A percentile compares a stretch with the other conserved stretches of the same genome.
Evolutionary conservation across 2,888 invertebrate species (phyloP).

Genomic region (Antheraea assamensis): DNA sequence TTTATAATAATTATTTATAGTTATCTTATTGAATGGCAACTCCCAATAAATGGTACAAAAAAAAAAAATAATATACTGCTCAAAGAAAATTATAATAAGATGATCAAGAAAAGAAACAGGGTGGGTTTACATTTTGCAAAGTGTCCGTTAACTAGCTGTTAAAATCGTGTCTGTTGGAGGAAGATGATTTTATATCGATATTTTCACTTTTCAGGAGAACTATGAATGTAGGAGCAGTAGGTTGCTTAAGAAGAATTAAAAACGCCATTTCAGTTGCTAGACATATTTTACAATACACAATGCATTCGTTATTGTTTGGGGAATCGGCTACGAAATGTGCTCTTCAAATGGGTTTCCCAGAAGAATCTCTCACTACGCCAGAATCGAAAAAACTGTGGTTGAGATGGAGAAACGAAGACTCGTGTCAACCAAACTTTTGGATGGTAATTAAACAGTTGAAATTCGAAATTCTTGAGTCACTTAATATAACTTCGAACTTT

Average conservation of each 20-base stretch:
- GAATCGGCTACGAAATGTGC: slow-evolving; percentile 96
- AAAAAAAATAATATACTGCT: background rate
- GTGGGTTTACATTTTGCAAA: background rate
- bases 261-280: slow-evolving; percentile 95
- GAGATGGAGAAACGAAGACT: slow-evolving; percentile 87
- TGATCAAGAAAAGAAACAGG: background rate
- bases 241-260: slow-evolving; percentile 90
- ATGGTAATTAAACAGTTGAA: slow-evolving; percentile 71
- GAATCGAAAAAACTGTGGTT: slow-evolving; percentile 87
- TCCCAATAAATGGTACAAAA: background rate
- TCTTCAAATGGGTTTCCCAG: slow-evolving; percentile 91
- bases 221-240: slow-evolving; percentile 96
- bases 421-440: slow-evolving; percentile 99
- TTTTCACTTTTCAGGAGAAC: slow-evolving; percentile 69
- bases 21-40: background rate
- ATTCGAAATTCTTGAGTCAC: background rate
- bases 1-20: no score
- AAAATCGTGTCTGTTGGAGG: background rate
- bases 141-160: background rate
- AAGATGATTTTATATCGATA: background rate
- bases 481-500: background rate
- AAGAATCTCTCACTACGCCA: slow-evolving; percentile 88
- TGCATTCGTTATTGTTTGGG: slow-evolving; percentile 95
- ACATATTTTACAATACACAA: slow-evolving; percentile 93
- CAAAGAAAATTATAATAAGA: background rate